These are phyloP conservation scores for Himalopsyche japonica DNA, from an alignment of 2,888 invertebrate species.

Conservation along the genomic window DNA sequence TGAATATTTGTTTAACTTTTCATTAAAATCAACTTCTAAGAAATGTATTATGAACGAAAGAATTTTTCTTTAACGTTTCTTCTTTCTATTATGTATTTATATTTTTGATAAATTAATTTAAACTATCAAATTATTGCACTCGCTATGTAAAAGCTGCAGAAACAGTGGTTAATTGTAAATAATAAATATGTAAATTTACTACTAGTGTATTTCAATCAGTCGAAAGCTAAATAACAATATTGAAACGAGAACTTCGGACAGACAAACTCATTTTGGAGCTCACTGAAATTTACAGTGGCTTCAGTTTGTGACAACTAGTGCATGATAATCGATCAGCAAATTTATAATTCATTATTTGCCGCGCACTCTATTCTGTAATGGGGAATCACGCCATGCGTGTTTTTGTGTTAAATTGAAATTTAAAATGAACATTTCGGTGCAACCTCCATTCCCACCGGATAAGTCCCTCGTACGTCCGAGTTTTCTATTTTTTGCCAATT, in stretches of 20 bases:
- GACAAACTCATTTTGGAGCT: neutral
- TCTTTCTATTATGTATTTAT: no score
- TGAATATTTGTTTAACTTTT: no score
- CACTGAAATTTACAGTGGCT: neutral
- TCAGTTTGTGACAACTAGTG: neutral
- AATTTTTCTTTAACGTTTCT: no score
- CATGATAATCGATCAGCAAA: neutral
- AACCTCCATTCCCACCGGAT: neutral
- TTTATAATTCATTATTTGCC: slow-evolving; percentile 16
- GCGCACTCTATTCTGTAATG: neutral
- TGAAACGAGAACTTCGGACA: neutral
- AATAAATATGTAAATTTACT: no score
- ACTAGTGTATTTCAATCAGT: neutral
- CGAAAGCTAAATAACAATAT: neutral
- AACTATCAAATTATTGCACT: no score
- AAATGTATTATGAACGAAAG: no score
- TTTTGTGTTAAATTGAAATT: slow-evolving; percentile 10
- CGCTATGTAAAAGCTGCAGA: no score
- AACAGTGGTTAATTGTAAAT: no score
- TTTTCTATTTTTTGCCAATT: neutral
- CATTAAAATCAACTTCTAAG: no score
- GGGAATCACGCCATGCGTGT: neutral
- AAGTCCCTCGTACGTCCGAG: neutral
- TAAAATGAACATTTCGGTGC: slow-evolving; percentile 9
- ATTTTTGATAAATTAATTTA: no score